Conservation (phyloP, 2,113 vertebrate species). For the Rallus limicola region DNA sequence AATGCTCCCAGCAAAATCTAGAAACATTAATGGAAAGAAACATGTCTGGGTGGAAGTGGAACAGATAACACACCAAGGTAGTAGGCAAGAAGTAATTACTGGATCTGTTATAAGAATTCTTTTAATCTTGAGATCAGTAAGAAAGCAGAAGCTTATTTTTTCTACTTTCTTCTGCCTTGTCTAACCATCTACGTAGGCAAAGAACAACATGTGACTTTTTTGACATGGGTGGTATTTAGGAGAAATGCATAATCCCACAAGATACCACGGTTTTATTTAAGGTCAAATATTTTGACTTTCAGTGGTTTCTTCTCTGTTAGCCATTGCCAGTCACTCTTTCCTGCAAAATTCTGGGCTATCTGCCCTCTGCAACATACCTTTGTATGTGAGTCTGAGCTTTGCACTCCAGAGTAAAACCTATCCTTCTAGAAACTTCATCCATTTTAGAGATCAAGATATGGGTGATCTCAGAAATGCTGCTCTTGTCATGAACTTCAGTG, state of each 20-base stretch:
- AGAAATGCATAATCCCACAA: background rate
- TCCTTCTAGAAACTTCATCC: background rate
- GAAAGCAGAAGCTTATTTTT: background rate
- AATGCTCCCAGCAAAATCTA: background rate
- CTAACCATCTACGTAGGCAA: background rate
- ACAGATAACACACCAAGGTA: fast-evolving
- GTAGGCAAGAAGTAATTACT: background rate
- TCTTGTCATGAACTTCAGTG: background rate
- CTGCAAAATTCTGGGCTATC: background rate
- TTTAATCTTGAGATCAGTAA: background rate
- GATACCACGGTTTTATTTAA: background rate
- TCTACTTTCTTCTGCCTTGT: background rate
- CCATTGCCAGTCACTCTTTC: background rate
- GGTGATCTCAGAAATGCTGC: background rate
- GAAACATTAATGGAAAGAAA: background rate
- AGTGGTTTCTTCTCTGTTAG: background rate
- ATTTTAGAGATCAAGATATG: background rate
- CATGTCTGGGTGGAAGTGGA: fast-evolving
- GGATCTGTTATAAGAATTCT: background rate
- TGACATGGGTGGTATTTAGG: background rate
- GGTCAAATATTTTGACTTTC: background rate
- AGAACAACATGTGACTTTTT: background rate
- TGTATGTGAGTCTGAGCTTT: background rate
- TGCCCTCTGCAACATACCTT: background rate
- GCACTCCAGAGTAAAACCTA: background rate